These are phyloP conservation scores for Lepidurus couesii DNA, from an alignment of 1,140 invertebrate genomes.

Conservation along the genomic window DNA sequence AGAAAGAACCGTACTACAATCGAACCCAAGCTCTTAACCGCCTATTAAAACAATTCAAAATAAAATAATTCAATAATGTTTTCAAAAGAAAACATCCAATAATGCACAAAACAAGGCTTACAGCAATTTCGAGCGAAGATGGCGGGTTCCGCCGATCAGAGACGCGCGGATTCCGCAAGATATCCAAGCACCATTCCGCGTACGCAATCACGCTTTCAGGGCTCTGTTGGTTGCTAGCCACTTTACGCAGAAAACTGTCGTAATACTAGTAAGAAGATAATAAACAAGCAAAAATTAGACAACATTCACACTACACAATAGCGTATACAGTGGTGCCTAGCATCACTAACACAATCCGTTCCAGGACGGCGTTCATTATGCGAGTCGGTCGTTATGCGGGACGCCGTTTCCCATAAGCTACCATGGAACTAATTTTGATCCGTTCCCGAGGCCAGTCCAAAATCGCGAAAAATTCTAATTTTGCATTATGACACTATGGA, in stretches of 20 bases:
- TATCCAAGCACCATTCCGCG: slow-evolving; percentile 89
- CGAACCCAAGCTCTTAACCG: slow-evolving; percentile 81
- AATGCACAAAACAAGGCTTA: slow-evolving; percentile 46
- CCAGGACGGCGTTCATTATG: no score
- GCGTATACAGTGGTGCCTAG: no score
- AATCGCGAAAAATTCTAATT: no score
- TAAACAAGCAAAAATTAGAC: neutral
- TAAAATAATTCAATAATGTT: slow-evolving; percentile 23
- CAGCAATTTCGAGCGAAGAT: slow-evolving; percentile 86
- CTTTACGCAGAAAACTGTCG: slow-evolving; percentile 66
- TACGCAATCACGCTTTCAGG: slow-evolving; percentile 55
- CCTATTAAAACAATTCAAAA: slow-evolving; percentile 48
- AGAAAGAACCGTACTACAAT: slow-evolving; percentile 94
- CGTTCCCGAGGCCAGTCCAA: no score
- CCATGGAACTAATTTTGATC: no score
- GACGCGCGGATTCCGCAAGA: slow-evolving; percentile 79
- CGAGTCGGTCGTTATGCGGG: no score
- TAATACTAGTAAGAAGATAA: slow-evolving; percentile 55
- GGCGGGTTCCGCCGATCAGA: slow-evolving; percentile 74
- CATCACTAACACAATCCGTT: no score
- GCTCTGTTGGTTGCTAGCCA: slow-evolving; percentile 51
- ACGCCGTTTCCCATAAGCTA: no score
- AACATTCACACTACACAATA: no score
- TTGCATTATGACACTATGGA: no score
- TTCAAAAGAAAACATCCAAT: slow-evolving; percentile 28